Base-by-base conservation (phyloP, 2,888 invertebrate genomes). In the Sarcophaga carnaria region DNA sequence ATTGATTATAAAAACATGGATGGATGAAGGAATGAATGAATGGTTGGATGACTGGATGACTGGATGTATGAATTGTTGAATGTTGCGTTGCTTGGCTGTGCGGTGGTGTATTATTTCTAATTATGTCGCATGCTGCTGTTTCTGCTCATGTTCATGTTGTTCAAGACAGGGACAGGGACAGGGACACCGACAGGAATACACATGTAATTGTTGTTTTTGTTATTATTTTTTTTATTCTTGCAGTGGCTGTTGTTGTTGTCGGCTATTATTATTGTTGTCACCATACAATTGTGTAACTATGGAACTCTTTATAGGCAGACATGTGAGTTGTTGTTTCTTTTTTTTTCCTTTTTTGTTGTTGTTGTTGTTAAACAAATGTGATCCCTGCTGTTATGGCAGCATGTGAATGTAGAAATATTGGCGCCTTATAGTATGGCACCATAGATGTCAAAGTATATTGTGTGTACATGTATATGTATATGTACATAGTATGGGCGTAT, bases 371-470 rank as follows among this genome's bases (percentile, higher is more conserved):
- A 54, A 54, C 54, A 54, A 54, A 54, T 54, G 14, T 54, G 54
- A 54, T 54, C 54, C 83, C 81, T 80, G 80, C 80, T 87, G 87
- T 74, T 84, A 87, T 80, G 80, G 25, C 75, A 87, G 81, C 81
- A 81, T 78, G 85, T 25, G 54, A 54, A 59, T 54, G 77, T 80
- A 88, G 90, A 88, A 90, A 90, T 90, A 90, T 90, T 91, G 91
- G 91, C 91, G 91, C 92, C 91, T 89, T 85, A 88, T 85, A 75
- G 54, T 49, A 81, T 86, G 90, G 89, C 90, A 90, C 89, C 89
- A 89, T 86, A 86, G 81, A 88, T 89, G 90, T 90, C 90, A 90
- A 75, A 80, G 74, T 89, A 89, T 89, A 90, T 90, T 90, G 90
- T 72, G 20, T 60, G 37, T 10, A 45, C 37, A 11, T 17, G 11